Evolutionary conservation across 2,113 vertebrate genomes (phyloP).

Genomic region (Triplophysa rosa): DNA sequence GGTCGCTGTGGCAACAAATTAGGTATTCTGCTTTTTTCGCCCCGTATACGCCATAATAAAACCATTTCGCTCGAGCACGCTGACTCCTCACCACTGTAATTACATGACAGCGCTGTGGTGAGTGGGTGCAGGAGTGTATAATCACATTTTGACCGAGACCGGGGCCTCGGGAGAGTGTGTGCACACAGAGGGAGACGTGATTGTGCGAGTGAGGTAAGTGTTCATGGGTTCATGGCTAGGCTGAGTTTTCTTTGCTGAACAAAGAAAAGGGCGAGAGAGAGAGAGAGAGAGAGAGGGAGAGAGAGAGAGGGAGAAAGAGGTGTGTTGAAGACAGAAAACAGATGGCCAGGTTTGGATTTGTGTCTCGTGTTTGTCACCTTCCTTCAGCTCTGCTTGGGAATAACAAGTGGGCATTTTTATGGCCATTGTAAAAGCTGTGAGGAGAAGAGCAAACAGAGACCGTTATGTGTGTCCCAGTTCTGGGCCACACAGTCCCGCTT

Average conservation of each 20-base stretch:
- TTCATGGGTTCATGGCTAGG: conserved; percentile 43
- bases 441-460: conserved; percentile 56
- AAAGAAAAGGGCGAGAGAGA: neutral
- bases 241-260: conserved; percentile 26
- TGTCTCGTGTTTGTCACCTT: conserved; percentile 49
- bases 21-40: conserved; percentile 16
- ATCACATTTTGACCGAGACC: conserved; percentile 48
- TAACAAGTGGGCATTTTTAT: conserved; percentile 64
- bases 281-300: no score
- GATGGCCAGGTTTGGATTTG: conserved; percentile 60
- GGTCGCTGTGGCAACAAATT: conserved; percentile 10
- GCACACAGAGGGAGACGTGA: neutral
- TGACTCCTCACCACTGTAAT: conserved; percentile 48
- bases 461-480: neutral
- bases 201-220: conserved; percentile 25
- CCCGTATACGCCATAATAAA: conserved; percentile 33
- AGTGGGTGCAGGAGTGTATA: conserved; percentile 48
- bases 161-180: conserved; percentile 36
- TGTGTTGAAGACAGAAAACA: conserved; percentile 62
- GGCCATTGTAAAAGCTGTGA: conserved; percentile 52
- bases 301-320: neutral
- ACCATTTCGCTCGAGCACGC: conserved; percentile 32
- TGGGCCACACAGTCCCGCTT: neutral
- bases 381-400: conserved; percentile 49
- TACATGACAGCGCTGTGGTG: conserved; percentile 48